Evolutionary conservation across 2,888 invertebrate genomes (phyloP).

Genomic region (Petrolisthes cinctipes): DNA sequence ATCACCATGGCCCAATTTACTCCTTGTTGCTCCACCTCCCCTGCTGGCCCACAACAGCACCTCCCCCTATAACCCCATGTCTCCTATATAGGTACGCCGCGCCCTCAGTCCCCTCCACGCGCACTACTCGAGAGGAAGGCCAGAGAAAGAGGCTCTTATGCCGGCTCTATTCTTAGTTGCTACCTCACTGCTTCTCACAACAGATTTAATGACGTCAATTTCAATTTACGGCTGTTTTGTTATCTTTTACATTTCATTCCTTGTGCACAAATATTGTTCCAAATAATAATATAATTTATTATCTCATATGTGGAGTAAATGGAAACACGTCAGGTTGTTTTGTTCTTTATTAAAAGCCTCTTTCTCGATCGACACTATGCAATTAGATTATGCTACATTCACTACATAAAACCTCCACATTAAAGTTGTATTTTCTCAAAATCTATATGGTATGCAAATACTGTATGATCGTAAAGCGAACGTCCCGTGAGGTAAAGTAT

Average conservation of each 20-base stretch:
- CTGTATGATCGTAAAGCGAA: neutral
- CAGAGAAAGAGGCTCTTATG: constrained; percentile 50
- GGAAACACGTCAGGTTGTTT: constrained; percentile 51
- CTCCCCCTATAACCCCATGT: neutral
- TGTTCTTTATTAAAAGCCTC: constrained; percentile 49
- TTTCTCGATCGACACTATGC: constrained; percentile 42
- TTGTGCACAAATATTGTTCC: constrained; percentile 5
- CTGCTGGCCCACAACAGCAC: constrained; percentile 20
- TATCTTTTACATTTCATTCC: neutral
- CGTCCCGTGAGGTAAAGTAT: neutral
- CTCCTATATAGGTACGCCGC: neutral
- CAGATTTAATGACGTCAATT: neutral
- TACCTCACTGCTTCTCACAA: neutral
- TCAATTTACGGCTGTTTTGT: neutral
- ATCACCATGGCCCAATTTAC: constrained; percentile 26
- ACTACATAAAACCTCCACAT: neutral
- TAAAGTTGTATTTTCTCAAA: neutral
- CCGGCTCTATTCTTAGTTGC: neutral
- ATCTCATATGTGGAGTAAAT: constrained; percentile 36
- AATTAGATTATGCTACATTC: constrained; percentile 34
- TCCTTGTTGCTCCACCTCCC: neutral
- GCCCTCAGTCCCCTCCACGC: constrained; percentile 53
- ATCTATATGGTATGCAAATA: neutral
- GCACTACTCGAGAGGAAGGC: constrained; percentile 38
- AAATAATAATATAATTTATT: neutral